phyloP scores from a whole-genome alignment of 2,888 invertebrate genomes.

The Anticlea derivata region DNA sequence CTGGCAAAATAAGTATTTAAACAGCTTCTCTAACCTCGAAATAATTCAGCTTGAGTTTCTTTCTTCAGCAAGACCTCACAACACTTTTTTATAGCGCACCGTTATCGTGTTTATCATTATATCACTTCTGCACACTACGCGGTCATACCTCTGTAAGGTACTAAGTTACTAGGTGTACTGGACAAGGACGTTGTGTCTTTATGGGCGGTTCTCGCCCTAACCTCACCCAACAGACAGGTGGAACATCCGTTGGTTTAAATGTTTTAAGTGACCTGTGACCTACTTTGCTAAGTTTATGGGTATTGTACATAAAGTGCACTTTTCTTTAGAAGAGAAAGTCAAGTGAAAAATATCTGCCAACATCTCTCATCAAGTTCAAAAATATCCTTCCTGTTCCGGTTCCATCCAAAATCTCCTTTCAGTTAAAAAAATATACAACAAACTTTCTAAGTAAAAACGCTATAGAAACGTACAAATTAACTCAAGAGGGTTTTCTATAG shows the following conservation, averaged over 20 bases:
- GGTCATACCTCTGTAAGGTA: slow-evolving; percentile 5
- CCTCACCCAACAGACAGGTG: slow-evolving; percentile 29
- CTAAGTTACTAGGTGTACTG: slow-evolving; percentile 1
- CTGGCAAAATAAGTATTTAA: slow-evolving; percentile 28
- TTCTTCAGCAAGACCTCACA: neutral
- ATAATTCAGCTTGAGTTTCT: slow-evolving; percentile 67
- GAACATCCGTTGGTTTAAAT: slow-evolving; percentile 11
- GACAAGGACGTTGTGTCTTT: slow-evolving; percentile 19
- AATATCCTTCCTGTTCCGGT: too few relatives aligned
- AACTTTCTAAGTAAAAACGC: too few relatives aligned
- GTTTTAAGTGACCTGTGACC: slow-evolving; percentile 10
- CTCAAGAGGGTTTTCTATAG: too few relatives aligned
- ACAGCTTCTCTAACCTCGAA: slow-evolving; percentile 55
- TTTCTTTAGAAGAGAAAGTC: too few relatives aligned
- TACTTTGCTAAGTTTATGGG: neutral
- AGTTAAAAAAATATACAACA: too few relatives aligned
- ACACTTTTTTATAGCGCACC: neutral
- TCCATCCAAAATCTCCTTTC: too few relatives aligned
- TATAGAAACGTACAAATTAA: too few relatives aligned
- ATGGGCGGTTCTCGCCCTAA: slow-evolving; percentile 15
- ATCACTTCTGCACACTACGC: neutral
- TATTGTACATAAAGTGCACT: too few relatives aligned
- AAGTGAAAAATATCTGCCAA: too few relatives aligned
- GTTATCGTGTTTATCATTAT: neutral
- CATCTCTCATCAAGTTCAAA: too few relatives aligned